These are phyloP conservation scores for Apoderus coryli DNA, from an alignment of 2,888 invertebrate species.

Conservation along the genomic window DNA sequence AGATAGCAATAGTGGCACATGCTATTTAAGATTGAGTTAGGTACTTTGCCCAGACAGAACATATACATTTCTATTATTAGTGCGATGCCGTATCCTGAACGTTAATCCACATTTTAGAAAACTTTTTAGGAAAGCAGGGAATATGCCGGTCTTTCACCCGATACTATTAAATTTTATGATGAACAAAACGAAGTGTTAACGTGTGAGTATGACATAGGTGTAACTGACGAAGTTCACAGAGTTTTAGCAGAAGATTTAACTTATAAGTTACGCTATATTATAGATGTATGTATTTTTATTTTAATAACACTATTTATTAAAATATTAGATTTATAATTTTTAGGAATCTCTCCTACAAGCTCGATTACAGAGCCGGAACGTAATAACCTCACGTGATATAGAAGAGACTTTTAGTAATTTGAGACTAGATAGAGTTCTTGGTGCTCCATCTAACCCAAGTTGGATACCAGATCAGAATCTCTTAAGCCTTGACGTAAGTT, in stretches of 20 bases:
- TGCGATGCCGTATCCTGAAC: too few relatives aligned
- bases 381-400: conserved; percentile 26
- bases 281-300: conserved; percentile 25
- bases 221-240: conserved; percentile 26
- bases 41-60: too few relatives aligned
- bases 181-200: conserved; percentile 29
- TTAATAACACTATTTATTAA: conserved; percentile 3
- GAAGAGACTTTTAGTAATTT: conserved; percentile 27
- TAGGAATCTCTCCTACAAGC: conserved; percentile 29
- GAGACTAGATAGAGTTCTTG: conserved; percentile 28
- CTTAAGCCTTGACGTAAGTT: conserved; percentile 27
- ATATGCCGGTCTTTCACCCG: conserved; percentile 28
- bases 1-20: too few relatives aligned
- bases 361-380: conserved; percentile 25
- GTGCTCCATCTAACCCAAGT: conserved; percentile 25
- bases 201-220: conserved; percentile 24
- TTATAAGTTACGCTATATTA: conserved; percentile 29
- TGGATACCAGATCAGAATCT: conserved; percentile 27
- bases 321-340: conserved; percentile 15
- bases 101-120: too few relatives aligned
- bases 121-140: conserved; percentile 24
- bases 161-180: conserved; percentile 25
- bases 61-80: too few relatives aligned
- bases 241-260: conserved; percentile 30
- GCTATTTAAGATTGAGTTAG: too few relatives aligned